phyloP scores from a whole-genome alignment of 2,888 invertebrate species.

The Prosapia bicincta region DNA sequence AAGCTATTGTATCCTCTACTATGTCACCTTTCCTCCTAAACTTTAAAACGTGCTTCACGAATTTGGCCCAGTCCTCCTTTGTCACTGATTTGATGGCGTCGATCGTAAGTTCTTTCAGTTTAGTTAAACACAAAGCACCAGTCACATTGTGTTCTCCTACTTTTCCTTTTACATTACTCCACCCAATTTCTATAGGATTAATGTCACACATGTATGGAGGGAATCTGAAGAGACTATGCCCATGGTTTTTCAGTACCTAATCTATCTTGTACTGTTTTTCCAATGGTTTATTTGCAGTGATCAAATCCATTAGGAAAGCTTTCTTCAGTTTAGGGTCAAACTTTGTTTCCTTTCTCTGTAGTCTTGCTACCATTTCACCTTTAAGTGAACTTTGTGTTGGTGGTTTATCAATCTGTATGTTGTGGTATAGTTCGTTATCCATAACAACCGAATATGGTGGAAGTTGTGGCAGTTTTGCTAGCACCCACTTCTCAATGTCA shows the following conservation, averaged over 20 bases:
- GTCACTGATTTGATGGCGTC: no score
- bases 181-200: neutral
- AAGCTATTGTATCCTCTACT: neutral
- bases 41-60: neutral
- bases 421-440: neutral
- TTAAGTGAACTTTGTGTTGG: neutral
- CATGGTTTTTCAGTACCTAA: neutral
- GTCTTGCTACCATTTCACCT: neutral
- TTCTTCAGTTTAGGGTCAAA: neutral
- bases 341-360: neutral
- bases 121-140: neutral
- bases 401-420: neutral
- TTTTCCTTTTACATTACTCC: no score
- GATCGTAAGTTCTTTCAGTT: neutral
- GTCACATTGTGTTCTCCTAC: neutral
- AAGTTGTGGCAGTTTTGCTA: neutral
- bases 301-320: neutral
- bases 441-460: neutral
- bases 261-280: neutral
- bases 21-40: neutral
- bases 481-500: no score
- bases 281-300: neutral
- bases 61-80: no score
- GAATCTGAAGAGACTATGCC: neutral
- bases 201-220: neutral